These are phyloP conservation scores for Grallaria varia DNA, from an alignment of 2,113 vertebrate genomes.

Conservation along the genomic window DNA sequence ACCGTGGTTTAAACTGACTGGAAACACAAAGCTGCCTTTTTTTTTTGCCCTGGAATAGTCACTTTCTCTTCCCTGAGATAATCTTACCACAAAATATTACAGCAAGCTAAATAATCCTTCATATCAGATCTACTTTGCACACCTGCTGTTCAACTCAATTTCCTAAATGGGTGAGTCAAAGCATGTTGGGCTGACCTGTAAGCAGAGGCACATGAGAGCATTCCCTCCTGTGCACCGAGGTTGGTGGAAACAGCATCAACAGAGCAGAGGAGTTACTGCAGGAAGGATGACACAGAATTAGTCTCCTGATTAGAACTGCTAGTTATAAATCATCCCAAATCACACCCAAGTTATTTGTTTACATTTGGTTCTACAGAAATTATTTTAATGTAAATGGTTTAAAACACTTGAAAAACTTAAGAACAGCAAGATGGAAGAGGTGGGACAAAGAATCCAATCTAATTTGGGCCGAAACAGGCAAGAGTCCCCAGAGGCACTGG, in stretches of 20 bases:
- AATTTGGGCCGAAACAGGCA: neutral
- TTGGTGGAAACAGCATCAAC: neutral
- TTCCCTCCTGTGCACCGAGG: neutral
- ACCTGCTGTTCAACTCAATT: neutral
- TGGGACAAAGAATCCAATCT: neutral
- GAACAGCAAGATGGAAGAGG: neutral
- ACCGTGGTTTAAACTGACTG: neutral
- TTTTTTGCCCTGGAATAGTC: neutral
- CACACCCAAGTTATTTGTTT: neutral
- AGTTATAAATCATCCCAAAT: neutral
- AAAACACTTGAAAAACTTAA: neutral
- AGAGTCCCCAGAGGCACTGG: rapidly evolving
- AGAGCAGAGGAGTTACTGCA: neutral
- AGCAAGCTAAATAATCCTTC: neutral
- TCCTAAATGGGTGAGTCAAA: neutral
- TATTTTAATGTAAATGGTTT: neutral
- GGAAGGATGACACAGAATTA: neutral
- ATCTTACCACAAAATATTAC: neutral
- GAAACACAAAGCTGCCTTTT: neutral
- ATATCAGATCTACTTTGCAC: neutral
- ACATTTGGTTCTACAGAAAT: neutral
- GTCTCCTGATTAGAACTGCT: neutral
- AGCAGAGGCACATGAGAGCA: neutral
- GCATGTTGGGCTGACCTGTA: neutral
- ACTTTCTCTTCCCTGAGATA: neutral